phyloP scores from a whole-genome alignment of 2,113 vertebrate species.

The Opisthocomus hoazin region DNA sequence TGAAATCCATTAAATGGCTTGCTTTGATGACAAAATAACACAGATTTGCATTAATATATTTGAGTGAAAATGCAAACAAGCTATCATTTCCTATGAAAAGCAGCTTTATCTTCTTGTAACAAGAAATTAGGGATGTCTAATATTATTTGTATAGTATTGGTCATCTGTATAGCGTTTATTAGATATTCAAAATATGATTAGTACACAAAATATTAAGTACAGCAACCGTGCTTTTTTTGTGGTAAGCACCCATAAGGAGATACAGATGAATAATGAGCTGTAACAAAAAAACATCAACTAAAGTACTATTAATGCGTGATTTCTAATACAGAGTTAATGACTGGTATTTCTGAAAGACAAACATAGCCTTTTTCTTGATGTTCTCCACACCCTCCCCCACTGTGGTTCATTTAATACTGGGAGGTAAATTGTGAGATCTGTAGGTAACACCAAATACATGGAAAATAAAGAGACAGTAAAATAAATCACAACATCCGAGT shows the following conservation, averaged over 20 bases:
- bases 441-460: background rate
- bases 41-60: background rate
- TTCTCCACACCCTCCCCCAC: accelerated
- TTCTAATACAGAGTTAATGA: background rate
- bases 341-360: background rate
- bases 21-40: background rate
- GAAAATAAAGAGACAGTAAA: background rate
- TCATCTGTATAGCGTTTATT: background rate
- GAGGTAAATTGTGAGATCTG: background rate
- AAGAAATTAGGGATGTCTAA: background rate
- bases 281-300: background rate
- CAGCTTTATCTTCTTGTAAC: background rate
- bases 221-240: background rate
- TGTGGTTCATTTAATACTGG: background rate
- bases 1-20: background rate
- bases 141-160: background rate
- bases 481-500: accelerated
- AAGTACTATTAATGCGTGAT: background rate
- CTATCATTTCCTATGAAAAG: background rate
- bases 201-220: background rate
- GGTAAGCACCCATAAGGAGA: background rate
- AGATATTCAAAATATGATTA: background rate
- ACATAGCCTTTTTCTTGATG: background rate
- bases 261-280: background rate
- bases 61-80: background rate